Evolutionary conservation across 2,797 vertebrate genomes (phyloP), one percentile per base, ranked within the genome.

Genomic region (Crenichthys baileyi): DNA sequence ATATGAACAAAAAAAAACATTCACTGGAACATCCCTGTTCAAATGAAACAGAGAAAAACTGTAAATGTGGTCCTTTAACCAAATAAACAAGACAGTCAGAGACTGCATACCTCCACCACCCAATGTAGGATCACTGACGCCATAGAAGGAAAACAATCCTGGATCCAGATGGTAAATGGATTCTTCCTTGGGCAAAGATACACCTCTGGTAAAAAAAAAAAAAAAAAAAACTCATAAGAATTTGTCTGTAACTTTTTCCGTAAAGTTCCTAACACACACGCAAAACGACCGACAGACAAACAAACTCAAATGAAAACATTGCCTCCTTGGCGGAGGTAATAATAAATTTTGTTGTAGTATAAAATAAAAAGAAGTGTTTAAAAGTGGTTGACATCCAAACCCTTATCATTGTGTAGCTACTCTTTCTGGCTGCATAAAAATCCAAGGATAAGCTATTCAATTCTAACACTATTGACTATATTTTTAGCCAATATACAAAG

Each of bases 391-490:
- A 48, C 5, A 83, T 77, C 74, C 41, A 76, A 60, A 48, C 53
- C 20, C 50, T 83, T 78, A 78, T 41, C 5, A 41, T 84, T 83
- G 78, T 77, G 72, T 77, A 61, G 74, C 85, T 79, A 29, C 72
- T 80, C 74, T 85, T 86, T 78, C 61, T 68, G 72, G 70, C 73
- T 81, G 48, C 73, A 82, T 80, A 90, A 80, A 86, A 81, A 83
- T 60, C 73, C 88, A 91, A 91, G 90, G 91, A 92, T 90, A 92
- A 92, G 88, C 80, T 84, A 91, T 92, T 92, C 87, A 88, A 79
- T 82, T 87, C 79, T 70, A 85, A 88, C 67, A 90, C 81, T 84
- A 86, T 89, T 84, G 88, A 91, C 84, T 85, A 81, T 82, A 85
- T 89, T 90, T 88, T 89, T 77, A 81, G 80, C 86, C 82, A 82